A percentile compares a stretch with the other conserved stretches of the same genome.
Evolutionary conservation across 2,113 vertebrate species (phyloP).

Genomic region (Nannospalax galili): DNA sequence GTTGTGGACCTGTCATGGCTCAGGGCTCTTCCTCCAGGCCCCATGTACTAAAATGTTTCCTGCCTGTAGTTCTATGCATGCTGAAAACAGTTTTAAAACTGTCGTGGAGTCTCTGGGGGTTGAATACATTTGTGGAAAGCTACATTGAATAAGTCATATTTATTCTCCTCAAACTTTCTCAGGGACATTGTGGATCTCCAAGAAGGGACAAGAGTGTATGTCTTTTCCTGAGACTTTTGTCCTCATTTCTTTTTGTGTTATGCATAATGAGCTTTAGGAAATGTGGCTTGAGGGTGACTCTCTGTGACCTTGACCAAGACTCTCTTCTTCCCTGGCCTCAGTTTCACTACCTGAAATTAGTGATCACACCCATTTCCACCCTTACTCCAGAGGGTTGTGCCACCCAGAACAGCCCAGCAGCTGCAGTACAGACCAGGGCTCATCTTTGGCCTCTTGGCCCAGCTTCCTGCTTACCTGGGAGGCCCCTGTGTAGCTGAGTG

Average conservation of each 20-base stretch:
- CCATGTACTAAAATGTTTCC: background rate
- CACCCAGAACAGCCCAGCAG: background rate
- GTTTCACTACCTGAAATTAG: constrained; percentile 76
- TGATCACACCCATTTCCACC: constrained; percentile 25
- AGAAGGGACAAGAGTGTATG: background rate
- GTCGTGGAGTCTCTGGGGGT: fast-evolving
- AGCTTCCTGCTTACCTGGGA: background rate
- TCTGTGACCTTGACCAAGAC: constrained; percentile 63
- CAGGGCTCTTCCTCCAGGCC: background rate
- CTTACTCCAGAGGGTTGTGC: constrained; percentile 16
- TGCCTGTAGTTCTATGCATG: background rate
- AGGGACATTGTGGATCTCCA: fast-evolving
- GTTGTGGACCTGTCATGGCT: no score
- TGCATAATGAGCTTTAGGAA: constrained; percentile 14
- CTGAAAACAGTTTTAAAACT: background rate
- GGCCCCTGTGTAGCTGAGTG: background rate
- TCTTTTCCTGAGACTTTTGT: background rate
- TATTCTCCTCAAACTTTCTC: background rate
- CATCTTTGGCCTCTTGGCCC: no score
- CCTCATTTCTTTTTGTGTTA: background rate
- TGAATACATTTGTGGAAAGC: background rate
- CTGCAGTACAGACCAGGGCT: background rate
- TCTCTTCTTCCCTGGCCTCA: constrained; percentile 40
- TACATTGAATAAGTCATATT: background rate
- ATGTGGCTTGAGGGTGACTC: constrained; percentile 53